Percentiles rank a stretch among this genome's conserved stretches.
These are phyloP conservation scores for Prosapia bicincta DNA, from an alignment of 2,888 invertebrate genomes.

Conservation along the genomic window DNA sequence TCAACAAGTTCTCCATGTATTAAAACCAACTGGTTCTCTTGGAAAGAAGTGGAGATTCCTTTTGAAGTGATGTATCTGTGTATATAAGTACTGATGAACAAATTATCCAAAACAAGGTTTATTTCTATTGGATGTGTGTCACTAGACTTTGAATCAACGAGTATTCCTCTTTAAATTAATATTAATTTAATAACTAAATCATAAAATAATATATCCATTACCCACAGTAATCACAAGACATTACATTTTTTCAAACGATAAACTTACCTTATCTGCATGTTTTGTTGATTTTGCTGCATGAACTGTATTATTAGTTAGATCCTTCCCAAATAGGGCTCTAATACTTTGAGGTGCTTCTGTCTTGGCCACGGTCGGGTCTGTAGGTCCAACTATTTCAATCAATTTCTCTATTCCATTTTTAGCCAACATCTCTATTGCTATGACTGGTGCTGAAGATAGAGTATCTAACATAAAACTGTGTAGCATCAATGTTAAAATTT, in stretches of 20 bases:
- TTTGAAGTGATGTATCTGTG: too few species aligned
- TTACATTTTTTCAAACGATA: background rate
- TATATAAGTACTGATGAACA: too few species aligned
- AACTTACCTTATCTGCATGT: slow-evolving; percentile 51
- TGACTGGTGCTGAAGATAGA: slow-evolving; percentile 63
- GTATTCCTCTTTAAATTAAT: too few species aligned
- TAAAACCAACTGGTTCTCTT: too few species aligned
- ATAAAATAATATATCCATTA: too few species aligned
- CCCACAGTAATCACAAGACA: slow-evolving; percentile 7
- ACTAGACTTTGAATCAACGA: too few species aligned
- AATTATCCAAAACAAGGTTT: too few species aligned
- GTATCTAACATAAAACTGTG: slow-evolving; percentile 58
- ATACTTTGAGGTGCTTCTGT: slow-evolving; percentile 54
- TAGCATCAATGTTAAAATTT: slow-evolving; percentile 1
- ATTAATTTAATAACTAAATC: too few species aligned
- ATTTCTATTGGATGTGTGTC: too few species aligned
- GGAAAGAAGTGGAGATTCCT: too few species aligned
- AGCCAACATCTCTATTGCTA: slow-evolving; percentile 71
- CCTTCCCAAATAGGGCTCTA: slow-evolving; percentile 63
- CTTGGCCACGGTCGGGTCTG: slow-evolving; percentile 58
- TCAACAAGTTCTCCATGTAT: too few species aligned
- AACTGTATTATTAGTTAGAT: slow-evolving; percentile 64
- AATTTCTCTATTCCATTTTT: slow-evolving; percentile 61
- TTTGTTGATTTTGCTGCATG: slow-evolving; percentile 61
- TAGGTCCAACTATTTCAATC: slow-evolving; percentile 58